A percentile compares a stretch with the other conserved stretches of the same genome.
phyloP scores from a whole-genome alignment of 2,888 invertebrate species.

The Oxytorus armatus region DNA sequence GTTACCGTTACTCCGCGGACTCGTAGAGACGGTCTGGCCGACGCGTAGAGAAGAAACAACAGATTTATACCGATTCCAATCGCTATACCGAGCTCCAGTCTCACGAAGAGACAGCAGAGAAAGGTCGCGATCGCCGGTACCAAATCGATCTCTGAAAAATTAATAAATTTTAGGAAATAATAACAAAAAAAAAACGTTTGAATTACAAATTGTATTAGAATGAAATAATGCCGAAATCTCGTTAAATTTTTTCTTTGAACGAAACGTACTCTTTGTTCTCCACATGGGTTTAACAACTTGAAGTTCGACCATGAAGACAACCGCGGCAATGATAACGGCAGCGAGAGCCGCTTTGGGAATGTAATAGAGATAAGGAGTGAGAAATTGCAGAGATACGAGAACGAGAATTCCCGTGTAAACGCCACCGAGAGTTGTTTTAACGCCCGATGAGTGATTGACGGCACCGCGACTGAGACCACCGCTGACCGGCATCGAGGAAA shows the following conservation, averaged over 20 bases:
- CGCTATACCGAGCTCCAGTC: constrained; percentile 89
- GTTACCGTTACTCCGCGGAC: constrained; percentile 87
- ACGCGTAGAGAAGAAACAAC: constrained; percentile 87
- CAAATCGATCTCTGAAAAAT: constrained; percentile 87
- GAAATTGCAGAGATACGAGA: constrained; percentile 86
- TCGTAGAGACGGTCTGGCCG: constrained; percentile 87
- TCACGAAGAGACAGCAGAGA: constrained; percentile 87
- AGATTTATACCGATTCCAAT: constrained; percentile 88
- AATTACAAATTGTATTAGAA: no score
- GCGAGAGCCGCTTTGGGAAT: constrained; percentile 89
- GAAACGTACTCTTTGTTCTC: constrained; percentile 87
- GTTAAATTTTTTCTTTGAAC: no score
- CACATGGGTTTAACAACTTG: constrained; percentile 88
- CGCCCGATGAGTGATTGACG: constrained; percentile 90
- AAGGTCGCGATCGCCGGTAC: constrained; percentile 89
- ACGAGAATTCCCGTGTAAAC: constrained; percentile 87
- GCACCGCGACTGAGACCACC: constrained; percentile 88
- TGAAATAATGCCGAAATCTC: no score
- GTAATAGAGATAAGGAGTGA: constrained; percentile 88
- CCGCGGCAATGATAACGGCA: constrained; percentile 90
- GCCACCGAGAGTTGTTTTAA: constrained; percentile 89
- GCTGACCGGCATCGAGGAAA: constrained; percentile 89
- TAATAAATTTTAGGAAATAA: constrained; percentile 10
- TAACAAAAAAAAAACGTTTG: no score
- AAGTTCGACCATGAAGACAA: constrained; percentile 89